Percentiles rank a stretch among this genome's conserved stretches.
phyloP scores from a whole-genome alignment of 2,888 invertebrate genomes.

The Drosophila rubida region DNA sequence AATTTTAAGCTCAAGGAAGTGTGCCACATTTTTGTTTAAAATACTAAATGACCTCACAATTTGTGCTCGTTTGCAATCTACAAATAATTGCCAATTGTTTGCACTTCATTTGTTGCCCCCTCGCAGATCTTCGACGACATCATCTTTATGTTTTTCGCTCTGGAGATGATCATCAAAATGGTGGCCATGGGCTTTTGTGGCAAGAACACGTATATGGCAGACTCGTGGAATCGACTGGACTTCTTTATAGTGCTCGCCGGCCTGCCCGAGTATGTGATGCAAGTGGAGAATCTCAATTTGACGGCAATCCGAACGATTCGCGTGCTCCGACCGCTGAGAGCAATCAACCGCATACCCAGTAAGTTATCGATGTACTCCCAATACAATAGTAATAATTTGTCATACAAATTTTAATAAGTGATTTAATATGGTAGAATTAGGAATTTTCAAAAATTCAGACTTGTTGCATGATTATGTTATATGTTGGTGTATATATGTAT shows the following conservation, averaged over 20 bases:
- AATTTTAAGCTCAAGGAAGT: too few relatives aligned
- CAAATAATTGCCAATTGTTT: too few relatives aligned
- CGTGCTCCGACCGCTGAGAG: constrained; percentile 97
- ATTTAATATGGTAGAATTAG: too few relatives aligned
- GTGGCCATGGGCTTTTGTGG: constrained; percentile 98
- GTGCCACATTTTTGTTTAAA: too few relatives aligned
- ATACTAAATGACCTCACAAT: too few relatives aligned
- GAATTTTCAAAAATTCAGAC: too few relatives aligned
- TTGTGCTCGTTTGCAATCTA: too few relatives aligned
- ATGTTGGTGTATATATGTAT: too few relatives aligned
- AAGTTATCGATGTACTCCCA: constrained; percentile 85
- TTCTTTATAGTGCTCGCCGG: constrained; percentile 99
- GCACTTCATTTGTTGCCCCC: too few relatives aligned
- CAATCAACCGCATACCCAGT: constrained; percentile 99
- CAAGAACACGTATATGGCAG: constrained; percentile 97
- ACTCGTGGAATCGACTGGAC: constrained; percentile 99
- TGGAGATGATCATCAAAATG: constrained; percentile 99
- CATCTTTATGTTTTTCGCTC: constrained; percentile 98
- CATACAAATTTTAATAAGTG: too few relatives aligned
- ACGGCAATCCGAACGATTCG: constrained; percentile 99
- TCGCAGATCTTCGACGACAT: constrained; percentile 97
- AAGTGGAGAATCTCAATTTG: constrained; percentile 98
- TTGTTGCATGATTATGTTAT: too few relatives aligned
- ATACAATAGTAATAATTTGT: too few relatives aligned
- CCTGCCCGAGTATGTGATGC: constrained; percentile 94